phyloP scores from a whole-genome alignment of 23 tunicate genomes.

The Corella eumyota region DNA sequence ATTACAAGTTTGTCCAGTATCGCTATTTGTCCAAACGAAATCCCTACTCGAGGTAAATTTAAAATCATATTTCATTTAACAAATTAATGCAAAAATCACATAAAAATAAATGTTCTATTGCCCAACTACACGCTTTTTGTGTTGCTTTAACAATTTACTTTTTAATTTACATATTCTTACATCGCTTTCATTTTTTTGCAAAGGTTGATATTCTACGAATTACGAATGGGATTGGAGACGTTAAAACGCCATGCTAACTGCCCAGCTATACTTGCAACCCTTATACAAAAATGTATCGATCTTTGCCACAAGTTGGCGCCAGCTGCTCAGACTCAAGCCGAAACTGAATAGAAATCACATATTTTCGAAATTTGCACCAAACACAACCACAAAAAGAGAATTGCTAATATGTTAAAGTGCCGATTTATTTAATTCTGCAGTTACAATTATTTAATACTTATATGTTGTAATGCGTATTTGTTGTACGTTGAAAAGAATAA shows the following conservation, averaged over 20 bases:
- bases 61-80: too few species aligned
- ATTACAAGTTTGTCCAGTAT: constrained; percentile 74
- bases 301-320: constrained; percentile 16
- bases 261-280: constrained; percentile 16
- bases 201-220: constrained; percentile 65
- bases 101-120: too few species aligned
- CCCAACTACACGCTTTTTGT: background rate
- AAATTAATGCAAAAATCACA: too few species aligned
- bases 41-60: constrained; percentile 75
- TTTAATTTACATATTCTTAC: background rate
- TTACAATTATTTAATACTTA: too few species aligned
- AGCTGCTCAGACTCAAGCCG: constrained; percentile 1
- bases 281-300: background rate
- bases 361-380: too few species aligned
- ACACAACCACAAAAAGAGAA: background rate
- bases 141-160: background rate
- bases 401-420: too few species aligned
- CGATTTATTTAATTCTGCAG: too few species aligned
- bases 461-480: too few species aligned
- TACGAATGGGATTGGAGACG: constrained; percentile 33
- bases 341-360: background rate
- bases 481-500: too few species aligned
- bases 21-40: constrained; percentile 72
- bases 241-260: constrained; percentile 33
- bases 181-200: too few species aligned